These are phyloP conservation scores for Hirundo rustica DNA, from an alignment of 2,797 vertebrate species.

Conservation along the genomic window DNA sequence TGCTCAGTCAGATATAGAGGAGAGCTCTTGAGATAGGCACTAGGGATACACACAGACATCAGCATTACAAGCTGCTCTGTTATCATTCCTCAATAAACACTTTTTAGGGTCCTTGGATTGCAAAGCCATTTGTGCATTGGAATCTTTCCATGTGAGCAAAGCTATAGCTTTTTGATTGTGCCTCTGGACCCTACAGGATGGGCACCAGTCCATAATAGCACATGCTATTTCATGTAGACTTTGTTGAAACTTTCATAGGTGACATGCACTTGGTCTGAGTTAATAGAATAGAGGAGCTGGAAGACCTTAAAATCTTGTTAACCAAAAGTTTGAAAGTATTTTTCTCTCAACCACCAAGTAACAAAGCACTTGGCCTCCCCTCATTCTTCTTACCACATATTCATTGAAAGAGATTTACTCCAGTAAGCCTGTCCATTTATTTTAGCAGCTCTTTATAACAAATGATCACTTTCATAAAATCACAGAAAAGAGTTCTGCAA, in stretches of 20 bases:
- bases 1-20: neutral
- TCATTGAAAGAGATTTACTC: neutral
- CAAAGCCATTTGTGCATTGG: neutral
- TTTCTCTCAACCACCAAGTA: neutral
- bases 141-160: neutral
- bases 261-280: neutral
- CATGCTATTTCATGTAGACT: neutral
- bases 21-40: neutral
- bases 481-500: neutral
- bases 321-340: neutral
- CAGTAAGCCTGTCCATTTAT: neutral
- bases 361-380: neutral
- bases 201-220: neutral
- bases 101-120: neutral
- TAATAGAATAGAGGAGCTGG: neutral
- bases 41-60: neutral
- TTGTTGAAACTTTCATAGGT: neutral
- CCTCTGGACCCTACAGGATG: neutral
- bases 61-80: neutral
- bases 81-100: neutral
- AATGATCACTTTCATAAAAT: neutral
- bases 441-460: neutral
- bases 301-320: neutral
- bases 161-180: neutral
- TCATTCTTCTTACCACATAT: neutral